These are phyloP conservation scores for Rhabdomys pumilio DNA, from an alignment of 2,797 vertebrate genomes.

Conservation along the genomic window DNA sequence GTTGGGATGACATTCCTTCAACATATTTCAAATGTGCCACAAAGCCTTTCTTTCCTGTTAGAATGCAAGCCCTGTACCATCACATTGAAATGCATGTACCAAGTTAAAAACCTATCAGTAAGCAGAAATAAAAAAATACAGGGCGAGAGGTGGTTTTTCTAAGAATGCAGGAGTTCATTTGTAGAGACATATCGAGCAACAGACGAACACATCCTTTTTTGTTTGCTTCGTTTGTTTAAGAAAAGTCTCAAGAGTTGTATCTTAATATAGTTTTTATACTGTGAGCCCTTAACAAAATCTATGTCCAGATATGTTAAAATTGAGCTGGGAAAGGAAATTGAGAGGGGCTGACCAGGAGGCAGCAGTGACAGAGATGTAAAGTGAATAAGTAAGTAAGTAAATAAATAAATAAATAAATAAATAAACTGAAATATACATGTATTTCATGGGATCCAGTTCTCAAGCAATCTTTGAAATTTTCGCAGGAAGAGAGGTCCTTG, in stretches of 20 bases:
- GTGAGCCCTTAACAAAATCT: neutral
- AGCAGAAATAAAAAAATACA: neutral
- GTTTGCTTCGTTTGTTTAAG: neutral
- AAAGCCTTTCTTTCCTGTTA: slow-evolving; percentile 72
- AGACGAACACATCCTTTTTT: neutral
- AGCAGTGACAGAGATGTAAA: neutral
- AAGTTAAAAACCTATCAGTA: slow-evolving; percentile 39
- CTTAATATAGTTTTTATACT: slow-evolving; percentile 46
- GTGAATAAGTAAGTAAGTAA: neutral
- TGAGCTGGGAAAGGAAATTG: neutral
- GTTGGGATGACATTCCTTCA: slow-evolving; percentile 75
- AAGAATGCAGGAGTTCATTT: slow-evolving; percentile 31
- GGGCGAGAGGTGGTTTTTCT: neutral
- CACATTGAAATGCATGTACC: slow-evolving; percentile 36
- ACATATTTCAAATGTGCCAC: slow-evolving; percentile 61
- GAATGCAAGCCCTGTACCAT: slow-evolving; percentile 17
- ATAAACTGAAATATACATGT: neutral
- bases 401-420: neutral
- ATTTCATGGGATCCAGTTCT: neutral
- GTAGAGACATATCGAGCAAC: neutral
- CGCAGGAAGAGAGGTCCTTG: neutral
- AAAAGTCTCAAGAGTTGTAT: slow-evolving; percentile 48
- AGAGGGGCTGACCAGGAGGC: neutral
- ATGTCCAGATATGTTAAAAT: neutral
- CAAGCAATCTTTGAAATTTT: slow-evolving; percentile 19